Base-by-base conservation (phyloP, 2,797 vertebrate species). In the Dicrostonyx torquatus region DNA sequence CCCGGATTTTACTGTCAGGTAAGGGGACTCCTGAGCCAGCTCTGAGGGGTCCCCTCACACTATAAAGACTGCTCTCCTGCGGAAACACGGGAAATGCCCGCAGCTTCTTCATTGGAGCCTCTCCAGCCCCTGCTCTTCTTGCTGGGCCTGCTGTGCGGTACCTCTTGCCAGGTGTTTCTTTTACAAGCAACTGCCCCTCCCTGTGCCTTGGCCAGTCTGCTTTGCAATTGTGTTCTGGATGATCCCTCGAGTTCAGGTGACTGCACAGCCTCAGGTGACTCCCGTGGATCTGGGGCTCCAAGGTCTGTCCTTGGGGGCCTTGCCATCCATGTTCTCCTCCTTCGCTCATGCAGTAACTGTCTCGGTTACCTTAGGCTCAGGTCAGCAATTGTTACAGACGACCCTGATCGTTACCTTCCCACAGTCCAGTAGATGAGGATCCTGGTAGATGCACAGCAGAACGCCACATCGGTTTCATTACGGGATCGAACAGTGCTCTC, bases 31-130 rank as follows among this genome's bases (percentile, higher is more conserved):
- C 89, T 14, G 13, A 31, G 24, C 18, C 20, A 58, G 26, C 26
- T 11, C 24, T 20, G 43, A 66, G n/a, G 53, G 68, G 31, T 31
- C 29, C 34, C 37, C 5, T 55, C 58, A 12, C 37, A 14, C 70
- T 73, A 2, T 31, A 77, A 77, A 18, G 3, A 29, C 2, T 5
- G 11, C 68, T 58, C 58, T 90, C 73, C 70, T 31, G 58, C 20
- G 18, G 60, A 93, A 80, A 58, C 50, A 37, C 50, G 53, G 68
- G 64, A 83, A 72, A 45, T 4, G 8, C 24, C 60, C 55, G 6
- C 55, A 37, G n/a, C 60, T 60, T 82, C 45, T 60, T 82, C 45
- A 0, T 10, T 1, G 20, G 11, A 12, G 9, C n/a, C 8, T 4
- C 3, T 29, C 37, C 31, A 9, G 40, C 53, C 83, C 20, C 5